Base-by-base conservation (phyloP, 2,797 vertebrate species). In the Syncerus caffer region DNA sequence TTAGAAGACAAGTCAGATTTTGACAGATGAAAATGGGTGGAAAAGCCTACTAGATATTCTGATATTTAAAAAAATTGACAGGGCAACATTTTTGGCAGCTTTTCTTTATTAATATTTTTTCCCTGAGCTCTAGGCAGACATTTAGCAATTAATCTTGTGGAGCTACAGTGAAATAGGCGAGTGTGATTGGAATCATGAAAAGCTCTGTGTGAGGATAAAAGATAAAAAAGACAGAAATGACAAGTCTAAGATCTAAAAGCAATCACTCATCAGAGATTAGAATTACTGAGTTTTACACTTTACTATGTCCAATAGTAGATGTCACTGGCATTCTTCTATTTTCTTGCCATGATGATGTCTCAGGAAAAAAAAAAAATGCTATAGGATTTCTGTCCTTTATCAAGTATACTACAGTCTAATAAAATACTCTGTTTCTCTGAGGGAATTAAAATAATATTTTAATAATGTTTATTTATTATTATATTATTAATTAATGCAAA, bases 81-180 rank as follows among this genome's bases (percentile, higher is more conserved):
- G n/a, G 67, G 31, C 47, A 95, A 93, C 47, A 45, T n/a, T 95
- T 95, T 79, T 78, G 87, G 27, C 47, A 95, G 80, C 34, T 89
- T 15, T n/a, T 79, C 92, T 94, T 93, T 88, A 87, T 95, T 93
- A 96, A 87, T 21, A 16, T 21, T 7, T 16, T 27, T 7, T 2
- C 31, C 42, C 12, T 23, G 11, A 78, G 60, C 55, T 80, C 58
- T 51, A 60, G 45, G 47, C 62, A 86, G 60, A 90, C 27, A 29
- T 84, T 89, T 50, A 89, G 31, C 74, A 95, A 84, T 98, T 97
- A 93, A 96, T 96, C 93, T 94, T 83, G 50, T 45, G 47, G 38
- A 78, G 64, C 64, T 53, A 27, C 92, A 90, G 6, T 71, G 94
- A 93, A 86, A 90, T 58, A 67, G 78, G 27, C 42, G 91, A 91